Evolutionary conservation across 2,888 invertebrate genomes (phyloP).

Genomic region (Nasonia oneida): DNA sequence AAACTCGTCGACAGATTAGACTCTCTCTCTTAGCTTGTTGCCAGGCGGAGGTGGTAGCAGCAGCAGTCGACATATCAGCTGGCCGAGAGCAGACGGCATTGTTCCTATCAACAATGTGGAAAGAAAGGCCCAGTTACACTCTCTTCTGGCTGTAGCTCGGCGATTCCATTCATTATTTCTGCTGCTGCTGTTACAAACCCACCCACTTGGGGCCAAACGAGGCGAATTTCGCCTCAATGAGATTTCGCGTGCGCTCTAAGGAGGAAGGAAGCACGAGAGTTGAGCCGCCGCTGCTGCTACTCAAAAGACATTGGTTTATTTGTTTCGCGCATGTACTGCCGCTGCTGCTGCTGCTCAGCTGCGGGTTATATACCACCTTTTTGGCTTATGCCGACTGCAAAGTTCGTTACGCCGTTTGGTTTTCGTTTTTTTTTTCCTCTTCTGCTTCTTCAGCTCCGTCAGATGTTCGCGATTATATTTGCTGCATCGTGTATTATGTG

Average conservation of each 20-base stretch:
- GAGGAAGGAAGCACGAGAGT: background rate
- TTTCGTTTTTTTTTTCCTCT: background rate
- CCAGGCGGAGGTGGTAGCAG: conserved; percentile 45
- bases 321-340: background rate
- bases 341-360: background rate
- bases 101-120: conserved; percentile 42
- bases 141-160: background rate
- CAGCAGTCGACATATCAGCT: conserved; percentile 31
- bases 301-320: conserved; percentile 6
- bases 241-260: background rate
- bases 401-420: conserved; percentile 2
- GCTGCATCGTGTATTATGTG: background rate
- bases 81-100: conserved; percentile 33
- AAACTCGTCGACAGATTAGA: background rate
- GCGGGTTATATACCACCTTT: background rate
- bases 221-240: background rate
- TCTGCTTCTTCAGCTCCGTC: background rate
- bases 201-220: background rate
- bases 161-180: background rate
- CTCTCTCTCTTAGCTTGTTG: conserved; percentile 34
- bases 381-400: conserved; percentile 7
- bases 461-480: conserved; percentile 40
- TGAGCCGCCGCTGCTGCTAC: background rate
- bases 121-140: background rate
- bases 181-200: conserved; percentile 1